A percentile compares a stretch with the other conserved stretches of the same genome.
phyloP scores from a whole-genome alignment of 2,888 invertebrate genomes.

The Parnassius apollo region DNA sequence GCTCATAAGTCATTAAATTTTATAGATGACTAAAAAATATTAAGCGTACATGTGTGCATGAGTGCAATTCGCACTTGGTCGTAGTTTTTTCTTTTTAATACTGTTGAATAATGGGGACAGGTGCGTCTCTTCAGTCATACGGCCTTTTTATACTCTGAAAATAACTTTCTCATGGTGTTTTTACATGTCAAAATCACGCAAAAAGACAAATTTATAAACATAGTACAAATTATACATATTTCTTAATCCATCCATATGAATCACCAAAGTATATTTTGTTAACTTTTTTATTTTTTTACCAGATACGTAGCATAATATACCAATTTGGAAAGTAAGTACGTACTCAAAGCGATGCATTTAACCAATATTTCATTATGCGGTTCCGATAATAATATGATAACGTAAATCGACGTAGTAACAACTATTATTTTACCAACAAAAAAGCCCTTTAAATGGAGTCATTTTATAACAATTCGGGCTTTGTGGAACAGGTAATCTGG shows the following conservation, averaged over 20 bases:
- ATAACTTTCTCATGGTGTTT: neutral
- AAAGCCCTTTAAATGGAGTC: slow-evolving; percentile 65
- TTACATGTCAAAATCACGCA: too few species aligned
- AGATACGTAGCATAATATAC: too few species aligned
- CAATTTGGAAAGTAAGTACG: slow-evolving; percentile 5
- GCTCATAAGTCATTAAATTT: too few species aligned
- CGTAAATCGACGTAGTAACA: slow-evolving; percentile 61
- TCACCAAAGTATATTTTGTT: too few species aligned
- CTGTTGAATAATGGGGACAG: slow-evolving; percentile 63
- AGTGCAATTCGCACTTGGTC: neutral
- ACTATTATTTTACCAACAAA: slow-evolving; percentile 68
- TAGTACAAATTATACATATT: too few species aligned
- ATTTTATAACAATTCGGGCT: slow-evolving; percentile 68
- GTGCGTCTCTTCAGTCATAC: slow-evolving; percentile 60
- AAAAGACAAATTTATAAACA: too few species aligned
- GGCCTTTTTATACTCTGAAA: slow-evolving; percentile 41
- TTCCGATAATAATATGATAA: slow-evolving; percentile 63
- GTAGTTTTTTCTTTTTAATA: slow-evolving; percentile 47
- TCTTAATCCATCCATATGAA: too few species aligned
- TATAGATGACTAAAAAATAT: too few species aligned
- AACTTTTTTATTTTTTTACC: too few species aligned
- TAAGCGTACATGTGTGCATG: too few species aligned
- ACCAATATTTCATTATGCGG: slow-evolving; percentile 63
- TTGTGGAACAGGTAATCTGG: slow-evolving; percentile 73
- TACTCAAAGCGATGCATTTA: slow-evolving; percentile 47